Conservation (phyloP, 2,113 vertebrate species). For the Orcinus orca region DNA sequence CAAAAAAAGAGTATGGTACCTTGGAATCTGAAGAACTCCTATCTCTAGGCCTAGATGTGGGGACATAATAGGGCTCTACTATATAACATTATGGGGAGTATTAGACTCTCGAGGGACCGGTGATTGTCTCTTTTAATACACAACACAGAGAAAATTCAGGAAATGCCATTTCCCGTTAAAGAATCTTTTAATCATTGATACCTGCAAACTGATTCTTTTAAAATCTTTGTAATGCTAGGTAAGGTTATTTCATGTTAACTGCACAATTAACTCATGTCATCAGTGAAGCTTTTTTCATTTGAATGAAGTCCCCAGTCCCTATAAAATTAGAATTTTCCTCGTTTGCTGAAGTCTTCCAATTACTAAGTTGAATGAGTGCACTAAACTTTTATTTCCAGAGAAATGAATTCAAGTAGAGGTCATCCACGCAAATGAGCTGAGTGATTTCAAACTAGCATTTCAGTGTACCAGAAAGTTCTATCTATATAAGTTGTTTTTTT, state of each 20-base stretch:
- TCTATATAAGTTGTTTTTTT: conserved; percentile 55
- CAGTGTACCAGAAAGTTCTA: conserved; percentile 51
- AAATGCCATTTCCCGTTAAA: conserved; percentile 58
- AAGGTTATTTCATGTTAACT: conserved; percentile 76
- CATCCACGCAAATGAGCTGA: conserved; percentile 69
- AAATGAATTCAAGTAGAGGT: conserved; percentile 77
- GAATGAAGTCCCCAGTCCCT: conserved; percentile 72
- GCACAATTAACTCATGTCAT: conserved; percentile 74
- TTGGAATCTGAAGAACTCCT: not conserved
- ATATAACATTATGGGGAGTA: not conserved
- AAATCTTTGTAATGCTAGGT: conserved; percentile 63
- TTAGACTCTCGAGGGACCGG: not conserved
- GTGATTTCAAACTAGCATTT: conserved; percentile 64
- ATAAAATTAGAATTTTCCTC: conserved; percentile 77
- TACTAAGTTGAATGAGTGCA: conserved; percentile 76
- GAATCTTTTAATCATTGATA: conserved; percentile 62
- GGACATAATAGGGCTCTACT: not conserved
- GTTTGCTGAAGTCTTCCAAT: conserved; percentile 76
- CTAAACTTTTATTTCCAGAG: conserved; percentile 77
- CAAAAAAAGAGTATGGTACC: not conserved
- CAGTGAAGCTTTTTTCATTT: conserved; percentile 71
- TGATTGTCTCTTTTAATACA: not conserved
- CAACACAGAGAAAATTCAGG: conserved; percentile 34
- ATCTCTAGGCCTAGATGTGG: not conserved
- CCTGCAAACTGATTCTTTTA: conserved; percentile 57